A percentile compares a stretch with the other conserved stretches of the same genome.
Evolutionary conservation across 2,888 invertebrate genomes (phyloP).

Genomic region (Eupithecia centaureata): DNA sequence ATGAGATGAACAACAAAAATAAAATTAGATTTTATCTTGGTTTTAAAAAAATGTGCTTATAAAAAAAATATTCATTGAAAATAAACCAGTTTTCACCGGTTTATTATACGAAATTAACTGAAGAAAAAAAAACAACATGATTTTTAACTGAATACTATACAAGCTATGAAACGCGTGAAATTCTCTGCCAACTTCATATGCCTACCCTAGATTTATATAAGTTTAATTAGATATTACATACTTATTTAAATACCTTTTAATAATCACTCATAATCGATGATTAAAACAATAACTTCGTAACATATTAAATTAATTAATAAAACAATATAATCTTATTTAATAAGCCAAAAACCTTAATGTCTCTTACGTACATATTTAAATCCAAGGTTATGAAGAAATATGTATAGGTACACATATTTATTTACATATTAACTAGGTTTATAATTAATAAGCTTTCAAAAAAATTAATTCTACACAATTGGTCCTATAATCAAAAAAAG

Average conservation of each 20-base stretch:
- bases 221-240: neutral
- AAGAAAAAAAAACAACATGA: neutral
- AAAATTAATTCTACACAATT: constrained; percentile 47
- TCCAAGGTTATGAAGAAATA: constrained; percentile 15
- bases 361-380: neutral
- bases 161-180: neutral
- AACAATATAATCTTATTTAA: neutral
- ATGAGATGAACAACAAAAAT: neutral
- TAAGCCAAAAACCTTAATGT: neutral
- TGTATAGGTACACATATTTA: constrained; percentile 20
- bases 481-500: constrained; percentile 55
- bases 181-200: neutral
- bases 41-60: neutral
- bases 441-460: constrained; percentile 13
- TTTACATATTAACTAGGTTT: constrained; percentile 9
- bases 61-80: neutral
- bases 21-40: neutral
- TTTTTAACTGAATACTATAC: neutral
- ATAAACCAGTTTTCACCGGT: neutral
- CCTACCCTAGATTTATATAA: neutral
- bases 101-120: too few species aligned
- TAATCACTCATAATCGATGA: constrained; percentile 49
- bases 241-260: neutral
- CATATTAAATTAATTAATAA: constrained; percentile 1
- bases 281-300: constrained; percentile 19